Base-by-base conservation (phyloP, 2,888 invertebrate species). In the Lasioglossum pauxillum region DNA sequence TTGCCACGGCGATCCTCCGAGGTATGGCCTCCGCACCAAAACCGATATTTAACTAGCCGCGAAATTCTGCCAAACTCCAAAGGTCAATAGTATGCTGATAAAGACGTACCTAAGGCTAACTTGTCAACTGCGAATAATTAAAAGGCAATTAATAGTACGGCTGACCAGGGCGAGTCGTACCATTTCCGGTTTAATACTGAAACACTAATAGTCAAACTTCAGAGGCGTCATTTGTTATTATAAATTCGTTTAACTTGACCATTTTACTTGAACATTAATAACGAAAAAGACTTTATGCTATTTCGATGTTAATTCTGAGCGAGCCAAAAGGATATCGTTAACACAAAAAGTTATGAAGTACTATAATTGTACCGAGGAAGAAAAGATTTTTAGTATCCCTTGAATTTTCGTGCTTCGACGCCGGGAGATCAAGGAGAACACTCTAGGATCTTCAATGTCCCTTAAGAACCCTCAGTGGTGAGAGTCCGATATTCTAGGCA, bases 131-230 rank as follows among this genome's bases (percentile, higher is more conserved):
- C 2, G 67, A 35, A 23, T 38, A 79, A 79, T 82, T 80, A 75
- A 82, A 82, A 82, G 69, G 41, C 69, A 79, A 79, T 79, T 74
- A 69, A 67, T 79, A 46, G 67, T 44, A 69, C 31, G 46, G 16
- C 16, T 46, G 16, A 46, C 16, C 16, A 16, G 16, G 46, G 53
- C 35, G 74, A 75, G 74, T 57, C 74, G 16, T 14, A 44, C 27
- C 41, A 35, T 35, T 35, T 67, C 19, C 16, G n/a, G 23, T 57
- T 57, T n/a, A 3, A 53, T n/a, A 8, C n/a, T n/a, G 23, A 49
- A 19, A 49, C 1, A 49, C 5, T 16, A 46, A 19, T 19, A 46
- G 46, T 1, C 5, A 1, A 46, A 46, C 19, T 46, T 16, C 5
- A 5, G 46, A 19, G 5, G 5, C 4, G 16, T 5, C 19, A 4